A percentile compares a stretch with the other conserved stretches of the same genome.
phyloP scores from a whole-genome alignment of 1,140 invertebrate genomes.

The Trichogramma pretiosum region DNA sequence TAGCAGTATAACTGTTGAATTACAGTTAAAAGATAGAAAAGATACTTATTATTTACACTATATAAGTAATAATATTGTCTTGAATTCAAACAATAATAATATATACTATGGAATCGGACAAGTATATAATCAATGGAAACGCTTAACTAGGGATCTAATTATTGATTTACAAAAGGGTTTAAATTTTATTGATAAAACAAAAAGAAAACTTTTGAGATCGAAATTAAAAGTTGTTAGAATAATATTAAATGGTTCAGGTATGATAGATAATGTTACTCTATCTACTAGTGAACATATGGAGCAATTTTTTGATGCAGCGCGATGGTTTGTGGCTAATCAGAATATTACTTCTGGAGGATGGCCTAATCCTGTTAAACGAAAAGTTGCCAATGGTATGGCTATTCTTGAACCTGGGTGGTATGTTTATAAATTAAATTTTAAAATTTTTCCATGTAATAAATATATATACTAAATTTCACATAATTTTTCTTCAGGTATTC shows the following conservation, averaged over 20 bases:
- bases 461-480: neutral
- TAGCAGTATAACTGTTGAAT: constrained; percentile 66
- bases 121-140: constrained; percentile 61
- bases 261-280: constrained; percentile 73
- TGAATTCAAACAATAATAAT: constrained; percentile 63
- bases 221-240: constrained; percentile 66
- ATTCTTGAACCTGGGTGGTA: constrained; percentile 78
- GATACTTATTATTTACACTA: constrained; percentile 76
- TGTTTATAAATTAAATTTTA: neutral
- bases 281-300: constrained; percentile 76
- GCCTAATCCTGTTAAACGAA: constrained; percentile 76
- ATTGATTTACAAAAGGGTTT: constrained; percentile 88
- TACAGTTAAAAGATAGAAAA: constrained; percentile 70
- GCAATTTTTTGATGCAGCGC: constrained; percentile 85
- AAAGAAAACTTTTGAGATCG: constrained; percentile 63
- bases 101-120: constrained; percentile 81
- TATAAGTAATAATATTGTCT: constrained; percentile 62
- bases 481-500: constrained; percentile 62
- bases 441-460: neutral
- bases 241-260: constrained; percentile 65
- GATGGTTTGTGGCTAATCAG: constrained; percentile 88
- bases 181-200: constrained; percentile 53
- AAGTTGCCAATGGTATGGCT: constrained; percentile 64
- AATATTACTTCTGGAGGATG: constrained; percentile 73
- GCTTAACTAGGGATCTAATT: constrained; percentile 77